Base-by-base conservation (phyloP, 2,113 vertebrate genomes). In the Rhynchomys soricoides region DNA sequence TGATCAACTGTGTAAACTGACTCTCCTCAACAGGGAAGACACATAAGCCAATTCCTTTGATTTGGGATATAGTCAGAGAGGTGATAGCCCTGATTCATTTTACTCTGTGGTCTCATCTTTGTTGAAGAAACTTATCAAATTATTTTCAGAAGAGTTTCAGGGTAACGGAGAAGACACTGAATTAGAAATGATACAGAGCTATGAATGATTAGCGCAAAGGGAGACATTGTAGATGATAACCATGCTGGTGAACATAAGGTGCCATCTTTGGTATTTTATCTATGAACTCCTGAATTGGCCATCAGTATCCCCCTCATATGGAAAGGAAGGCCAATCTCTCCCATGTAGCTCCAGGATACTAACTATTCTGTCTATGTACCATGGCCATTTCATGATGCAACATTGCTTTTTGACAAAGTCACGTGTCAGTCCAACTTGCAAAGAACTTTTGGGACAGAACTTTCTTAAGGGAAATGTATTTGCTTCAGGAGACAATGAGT, bases 321-420 rank as follows among this genome's bases (percentile, higher is more conserved):
- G 34, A 62, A 95, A 74, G 93, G 95, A 77, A 95, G 68, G 40
- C 57, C 68, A 89, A 64, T 52, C 50, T 74, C 89, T 52, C 59
- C 31, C 26, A 71, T 8, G 11, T 79, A 75, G 34, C n/a, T 40
- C 83, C 93, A n/a, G 37, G 86, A 74, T 52, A 50, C 4, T 37
- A 86, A 17, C n/a, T 78, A 13, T 68, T 94, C 71, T 89, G 5
- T 79, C 15, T 82, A 77, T 70, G n/a, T 89, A 43, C 45, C 40
- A 10, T 6, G 40, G 62, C 21, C 79, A 17, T 70, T 86, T 91
- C 50, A 88, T 86, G 91, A 70, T 6, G 16, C 48, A 70, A 64
- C 7, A 68, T 17, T 77, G 85, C 7, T 77, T 94, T 52, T 40
- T 13, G 15, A 21, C 77, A 55, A 93, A 78, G 74, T 92, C 24